Percentiles rank a stretch among this genome's conserved stretches.
phyloP scores from a whole-genome alignment of 2,888 invertebrate species.

The Dorcus parallelipipedus region DNA sequence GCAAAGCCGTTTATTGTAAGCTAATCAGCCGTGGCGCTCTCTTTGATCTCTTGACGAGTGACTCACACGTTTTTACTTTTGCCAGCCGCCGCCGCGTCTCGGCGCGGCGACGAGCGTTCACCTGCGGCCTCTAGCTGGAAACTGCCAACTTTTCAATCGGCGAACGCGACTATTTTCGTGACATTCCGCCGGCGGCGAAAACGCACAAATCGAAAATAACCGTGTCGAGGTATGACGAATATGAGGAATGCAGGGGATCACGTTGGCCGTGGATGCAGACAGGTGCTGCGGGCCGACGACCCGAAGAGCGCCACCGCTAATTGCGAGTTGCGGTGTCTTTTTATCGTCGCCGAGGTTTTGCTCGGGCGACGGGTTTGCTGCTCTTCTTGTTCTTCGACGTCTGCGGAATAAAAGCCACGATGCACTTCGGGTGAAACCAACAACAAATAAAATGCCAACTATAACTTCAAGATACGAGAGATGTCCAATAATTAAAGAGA shows the following conservation, averaged over 20 bases:
- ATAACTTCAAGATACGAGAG: too few relatives aligned
- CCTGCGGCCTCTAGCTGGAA: too few relatives aligned
- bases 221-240: slow-evolving; percentile 16
- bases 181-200: not conserved
- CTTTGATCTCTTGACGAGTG: slow-evolving; percentile 19
- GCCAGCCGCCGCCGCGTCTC: too few relatives aligned
- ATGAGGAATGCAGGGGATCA: slow-evolving; percentile 13
- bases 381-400: not conserved
- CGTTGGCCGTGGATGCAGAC: slow-evolving; percentile 15
- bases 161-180: too few relatives aligned
- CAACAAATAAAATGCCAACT: not conserved
- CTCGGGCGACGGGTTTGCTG: not conserved
- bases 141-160: too few relatives aligned
- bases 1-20: slow-evolving; percentile 12
- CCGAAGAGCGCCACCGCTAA: slow-evolving; percentile 20
- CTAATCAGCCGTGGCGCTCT: slow-evolving; percentile 14
- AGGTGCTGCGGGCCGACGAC: slow-evolving; percentile 28
- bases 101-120: too few relatives aligned
- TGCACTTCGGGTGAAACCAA: too few relatives aligned
- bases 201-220: slow-evolving; percentile 7
- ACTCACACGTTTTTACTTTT: slow-evolving; percentile 4
- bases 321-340: slow-evolving; percentile 4
- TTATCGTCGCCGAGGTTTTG: not conserved
- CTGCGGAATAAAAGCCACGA: not conserved
- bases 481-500: too few relatives aligned